Evolutionary conservation across 2,113 vertebrate species (phyloP).

Genomic region (Ctenodactylus gundi): DNA sequence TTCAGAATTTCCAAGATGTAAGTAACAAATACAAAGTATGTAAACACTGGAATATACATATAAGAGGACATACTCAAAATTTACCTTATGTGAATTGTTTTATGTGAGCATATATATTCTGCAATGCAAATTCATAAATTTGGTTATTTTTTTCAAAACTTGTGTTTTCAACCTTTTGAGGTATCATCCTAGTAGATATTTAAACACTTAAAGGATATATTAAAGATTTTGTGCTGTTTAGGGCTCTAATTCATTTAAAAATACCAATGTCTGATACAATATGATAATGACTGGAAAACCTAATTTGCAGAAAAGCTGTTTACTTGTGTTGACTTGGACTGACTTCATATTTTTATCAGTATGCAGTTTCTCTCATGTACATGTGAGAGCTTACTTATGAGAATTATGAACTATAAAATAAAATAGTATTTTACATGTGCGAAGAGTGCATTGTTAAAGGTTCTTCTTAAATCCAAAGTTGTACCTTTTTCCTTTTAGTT

Average conservation of each 20-base stretch:
- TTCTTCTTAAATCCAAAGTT: background rate
- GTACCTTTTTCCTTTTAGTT: too few relatives aligned
- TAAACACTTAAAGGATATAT: background rate
- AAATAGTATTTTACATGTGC: background rate
- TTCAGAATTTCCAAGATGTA: background rate
- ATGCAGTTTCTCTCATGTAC: background rate
- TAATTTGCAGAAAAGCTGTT: constrained; percentile 38
- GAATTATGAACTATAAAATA: background rate
- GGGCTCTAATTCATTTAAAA: background rate
- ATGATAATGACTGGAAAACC: background rate
- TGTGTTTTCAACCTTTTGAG: background rate
- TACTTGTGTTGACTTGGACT: constrained; percentile 1
- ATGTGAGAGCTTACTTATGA: background rate
- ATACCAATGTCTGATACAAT: background rate
- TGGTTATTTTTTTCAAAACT: constrained; percentile 16
- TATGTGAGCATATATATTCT: background rate
- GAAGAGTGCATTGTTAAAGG: background rate
- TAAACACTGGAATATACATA: background rate
- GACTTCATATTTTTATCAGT: background rate
- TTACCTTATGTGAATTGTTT: background rate
- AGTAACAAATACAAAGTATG: background rate
- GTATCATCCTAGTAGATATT: background rate
- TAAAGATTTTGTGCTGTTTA: background rate
- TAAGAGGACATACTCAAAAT: background rate
- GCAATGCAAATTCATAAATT: background rate